Base-by-base conservation (phyloP, 2,888 invertebrate genomes). In the Graphium colonna region DNA sequence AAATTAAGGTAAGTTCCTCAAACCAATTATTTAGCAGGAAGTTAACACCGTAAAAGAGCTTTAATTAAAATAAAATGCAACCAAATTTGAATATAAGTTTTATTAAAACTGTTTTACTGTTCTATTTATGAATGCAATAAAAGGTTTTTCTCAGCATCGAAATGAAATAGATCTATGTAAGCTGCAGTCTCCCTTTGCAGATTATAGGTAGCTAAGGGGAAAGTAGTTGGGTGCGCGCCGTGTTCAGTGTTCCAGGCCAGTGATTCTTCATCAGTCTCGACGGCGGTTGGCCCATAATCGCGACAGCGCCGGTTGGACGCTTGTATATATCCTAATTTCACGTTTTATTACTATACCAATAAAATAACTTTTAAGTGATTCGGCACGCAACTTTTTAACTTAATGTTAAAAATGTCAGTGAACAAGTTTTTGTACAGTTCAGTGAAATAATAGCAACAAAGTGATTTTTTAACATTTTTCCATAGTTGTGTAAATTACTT, bases 211-310 rank as follows among this genome's bases (percentile, higher is more conserved):
- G 58, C 49, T 58, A 58, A 59, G 58, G 58, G 58, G 62, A 65
- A 64, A 65, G 69, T 62, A 68, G 71, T 63, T 62, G 62, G 59
- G 61, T 68, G 69, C 69, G 74, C 73, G 76, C 73, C 65, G 82
- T 87, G 88, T 71, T 82, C 86, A 86, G 56, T 85, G 85, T 86
- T 89, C 88, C 88, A 80, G 61, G 68, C 76, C 82, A 83, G 69
- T 87, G 84, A 71, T 55, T 75, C 75, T 70, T 73, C 79, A 80
- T 77, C 82, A 77, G 75, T 75, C 74, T 49, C 54, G 44, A 28
- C 51, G 75, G 67, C 68, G 63, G 77, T 63, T 69, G 71, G 71
- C 71, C 62, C 72, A 71, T 72, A 69, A 73, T 68, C 65, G 71
- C 64, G 64, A 46, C 59, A 50, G 57, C 51, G 58, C 61, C 52